A percentile compares a stretch with the other conserved stretches of the same genome.
phyloP scores from a whole-genome alignment of 64 coral and sea anemone genomes.

The Astreopora myriophthalma region DNA sequence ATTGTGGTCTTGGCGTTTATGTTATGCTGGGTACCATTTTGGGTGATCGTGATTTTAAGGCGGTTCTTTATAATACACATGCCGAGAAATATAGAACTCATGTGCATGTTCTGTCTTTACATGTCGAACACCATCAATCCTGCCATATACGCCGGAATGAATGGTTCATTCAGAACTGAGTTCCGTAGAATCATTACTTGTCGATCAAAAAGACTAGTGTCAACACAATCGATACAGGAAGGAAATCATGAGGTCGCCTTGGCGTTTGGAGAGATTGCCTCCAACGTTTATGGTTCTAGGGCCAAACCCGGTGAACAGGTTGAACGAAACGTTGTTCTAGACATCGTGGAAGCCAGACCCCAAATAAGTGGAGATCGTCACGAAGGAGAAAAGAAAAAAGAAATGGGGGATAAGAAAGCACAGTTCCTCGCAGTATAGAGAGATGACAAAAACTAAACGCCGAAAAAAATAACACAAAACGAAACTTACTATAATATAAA shows the following conservation, averaged over 20 bases:
- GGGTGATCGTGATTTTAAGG: constrained; percentile 24
- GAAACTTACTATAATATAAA: too few relatives aligned
- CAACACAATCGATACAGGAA: neutral
- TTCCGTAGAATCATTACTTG: constrained; percentile 6
- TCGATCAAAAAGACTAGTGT: neutral
- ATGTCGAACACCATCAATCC: constrained; percentile 22
- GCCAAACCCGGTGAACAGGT: neutral
- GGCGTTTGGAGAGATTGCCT: neutral
- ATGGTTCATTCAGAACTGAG: constrained; percentile 16
- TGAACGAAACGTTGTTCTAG: neutral
- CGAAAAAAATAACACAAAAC: too few relatives aligned
- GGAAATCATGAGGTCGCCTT: neutral
- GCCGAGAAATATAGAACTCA: constrained; percentile 19
- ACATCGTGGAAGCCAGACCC: neutral
- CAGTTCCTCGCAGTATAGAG: too few relatives aligned
- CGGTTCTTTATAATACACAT: neutral
- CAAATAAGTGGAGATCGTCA: too few relatives aligned
- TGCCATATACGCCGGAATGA: constrained; percentile 37
- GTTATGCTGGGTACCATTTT: constrained; percentile 20
- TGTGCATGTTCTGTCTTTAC: constrained; percentile 39
- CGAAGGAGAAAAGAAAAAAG: neutral
- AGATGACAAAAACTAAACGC: too few relatives aligned
- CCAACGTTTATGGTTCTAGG: neutral
- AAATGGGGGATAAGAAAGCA: neutral
- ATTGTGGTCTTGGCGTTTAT: constrained; percentile 19